Base-by-base conservation (phyloP, 2,113 vertebrate genomes). In the Typhlomys cinereus region DNA sequence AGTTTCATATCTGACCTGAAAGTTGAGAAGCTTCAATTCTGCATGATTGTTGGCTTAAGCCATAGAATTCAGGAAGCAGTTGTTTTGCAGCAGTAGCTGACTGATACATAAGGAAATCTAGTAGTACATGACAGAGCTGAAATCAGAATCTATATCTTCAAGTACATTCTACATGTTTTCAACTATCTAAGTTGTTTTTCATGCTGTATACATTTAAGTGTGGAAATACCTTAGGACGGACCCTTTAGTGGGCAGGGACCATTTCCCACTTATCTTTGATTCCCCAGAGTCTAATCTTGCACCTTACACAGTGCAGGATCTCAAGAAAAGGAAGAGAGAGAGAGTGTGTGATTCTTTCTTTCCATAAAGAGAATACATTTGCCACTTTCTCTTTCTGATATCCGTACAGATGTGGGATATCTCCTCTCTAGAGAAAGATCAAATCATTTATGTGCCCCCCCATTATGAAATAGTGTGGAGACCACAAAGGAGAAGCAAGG, bases 371-470 rank as follows among this genome's bases (percentile, higher is more conserved):
- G 81, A 73, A 93, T 75, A 71, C 1, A 44, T 17, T 73, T 2
- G 29, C 93, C 5, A 20, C 94, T 91, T 91, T 92, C 91, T 59
- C 48, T 96, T 93, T 89, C 95, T 10, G 85, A 97, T 93, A 97
- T 98, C 95, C 98, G 96, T 98, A 98, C 98, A 97, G 98, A 98
- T 97, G 97, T 97, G 97, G 96, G 97, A 96, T 95, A 97, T 97
- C 98, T 98, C 97, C 97, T 98, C 98, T 98, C 98, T 98, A 97
- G 98, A 98, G 97, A 97, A 98, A 98, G 98, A 98, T 98, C 98
- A 99, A 98, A 98, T 99, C 98, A 98, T 99, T 99, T 98, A 98
- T 99, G 98, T 98, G 98, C 98, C 98, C 98, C 98, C 98, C 98
- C 87, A 95, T 98, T 98, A 98, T 88, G 97, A 98, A 99, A 98